A percentile compares a stretch with the other conserved stretches of the same genome.
Conservation (phyloP, 2,113 vertebrate genomes). For the Brachionichthys hirsutus region DNA sequence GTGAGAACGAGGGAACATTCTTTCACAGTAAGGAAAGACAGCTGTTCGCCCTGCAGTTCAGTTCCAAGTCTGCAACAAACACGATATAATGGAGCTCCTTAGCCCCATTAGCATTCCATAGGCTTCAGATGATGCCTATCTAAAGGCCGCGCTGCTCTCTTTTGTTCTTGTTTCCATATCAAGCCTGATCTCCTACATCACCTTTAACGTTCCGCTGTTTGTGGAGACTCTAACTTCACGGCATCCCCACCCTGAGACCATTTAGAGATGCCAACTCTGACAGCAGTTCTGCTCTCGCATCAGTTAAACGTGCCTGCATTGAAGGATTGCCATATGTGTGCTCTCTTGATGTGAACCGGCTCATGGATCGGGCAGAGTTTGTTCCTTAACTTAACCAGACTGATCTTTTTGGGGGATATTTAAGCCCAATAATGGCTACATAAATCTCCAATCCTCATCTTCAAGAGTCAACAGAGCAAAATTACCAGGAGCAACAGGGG, state of each 20-base stretch:
- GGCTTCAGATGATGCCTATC: conserved; percentile 26
- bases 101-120: conserved; percentile 32
- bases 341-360: conserved; percentile 18
- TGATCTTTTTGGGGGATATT: conserved; percentile 6
- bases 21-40: conserved; percentile 18
- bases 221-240: conserved; percentile 8
- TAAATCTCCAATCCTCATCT: conserved; percentile 22
- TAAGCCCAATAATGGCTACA: conserved; percentile 20
- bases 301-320: conserved; percentile 24
- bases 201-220: conserved; percentile 25
- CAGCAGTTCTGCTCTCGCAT: conserved; percentile 7
- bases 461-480: conserved; percentile 7
- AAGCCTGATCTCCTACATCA: conserved; percentile 31
- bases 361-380: conserved; percentile 21
- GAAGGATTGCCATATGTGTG: conserved; percentile 31
- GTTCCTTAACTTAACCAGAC: conserved; percentile 45
- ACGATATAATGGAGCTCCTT: conserved; percentile 24
- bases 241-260: neutral
- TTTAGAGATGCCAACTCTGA: conserved; percentile 21
- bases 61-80: conserved; percentile 11
- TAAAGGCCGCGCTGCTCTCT: conserved; percentile 25
- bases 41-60: conserved; percentile 22
- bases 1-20: conserved; percentile 39
- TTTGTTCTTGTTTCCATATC: conserved; percentile 46
- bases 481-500: conserved; percentile 5